phyloP scores from a whole-genome alignment of 2,113 vertebrate genomes.

The Carollia perspicillata region DNA sequence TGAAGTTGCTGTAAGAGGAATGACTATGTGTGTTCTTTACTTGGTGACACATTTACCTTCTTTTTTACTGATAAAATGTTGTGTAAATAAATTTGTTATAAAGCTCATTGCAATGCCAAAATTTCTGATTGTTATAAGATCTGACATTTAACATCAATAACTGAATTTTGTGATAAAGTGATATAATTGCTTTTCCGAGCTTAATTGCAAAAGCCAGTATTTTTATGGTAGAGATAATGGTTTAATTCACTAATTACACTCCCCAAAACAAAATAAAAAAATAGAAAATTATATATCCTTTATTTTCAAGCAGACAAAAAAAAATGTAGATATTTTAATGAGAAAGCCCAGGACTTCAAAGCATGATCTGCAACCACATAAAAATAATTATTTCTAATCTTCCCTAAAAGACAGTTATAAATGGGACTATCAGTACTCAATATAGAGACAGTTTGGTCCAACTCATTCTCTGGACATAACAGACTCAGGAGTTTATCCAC shows the following conservation, averaged over 20 bases:
- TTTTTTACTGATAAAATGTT: neutral
- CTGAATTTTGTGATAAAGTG: conserved; percentile 9
- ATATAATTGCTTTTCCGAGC: neutral
- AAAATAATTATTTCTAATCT: neutral
- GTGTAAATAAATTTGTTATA: neutral
- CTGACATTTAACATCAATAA: neutral
- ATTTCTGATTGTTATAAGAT: neutral
- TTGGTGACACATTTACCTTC: neutral
- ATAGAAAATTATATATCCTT: neutral
- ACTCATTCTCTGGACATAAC: neutral
- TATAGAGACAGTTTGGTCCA: neutral
- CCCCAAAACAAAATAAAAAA: neutral
- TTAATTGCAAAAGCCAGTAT: neutral
- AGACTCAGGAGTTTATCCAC: neutral
- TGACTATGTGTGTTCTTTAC: neutral
- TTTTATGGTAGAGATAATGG: neutral
- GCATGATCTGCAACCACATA: neutral
- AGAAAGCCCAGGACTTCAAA: neutral
- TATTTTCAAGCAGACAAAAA: neutral
- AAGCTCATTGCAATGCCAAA: neutral
- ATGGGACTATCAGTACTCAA: neutral
- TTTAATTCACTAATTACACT: neutral
- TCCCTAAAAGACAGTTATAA: neutral
- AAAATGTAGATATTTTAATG: neutral
- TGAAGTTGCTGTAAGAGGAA: rapidly evolving